Conservation (phyloP, 2,113 vertebrate genomes). For the Anolis sagrei region DNA sequence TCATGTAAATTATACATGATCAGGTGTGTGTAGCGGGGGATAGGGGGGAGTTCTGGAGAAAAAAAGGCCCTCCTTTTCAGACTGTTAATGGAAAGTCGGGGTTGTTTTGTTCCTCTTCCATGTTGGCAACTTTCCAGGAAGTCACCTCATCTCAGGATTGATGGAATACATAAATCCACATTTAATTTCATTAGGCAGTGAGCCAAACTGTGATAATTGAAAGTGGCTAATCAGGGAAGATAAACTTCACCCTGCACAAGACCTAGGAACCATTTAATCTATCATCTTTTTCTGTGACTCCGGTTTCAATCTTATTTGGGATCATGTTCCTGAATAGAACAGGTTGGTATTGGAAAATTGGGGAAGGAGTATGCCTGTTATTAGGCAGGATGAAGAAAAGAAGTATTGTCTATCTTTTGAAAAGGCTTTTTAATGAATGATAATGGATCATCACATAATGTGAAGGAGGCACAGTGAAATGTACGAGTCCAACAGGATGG, state of each 20-base stretch:
- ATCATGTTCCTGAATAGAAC: neutral
- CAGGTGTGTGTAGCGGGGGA: neutral
- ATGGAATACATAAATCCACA: slow-evolving; percentile 26
- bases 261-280: neutral
- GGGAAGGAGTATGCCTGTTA: neutral
- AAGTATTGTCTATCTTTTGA: neutral
- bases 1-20: neutral
- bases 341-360: neutral
- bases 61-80: slow-evolving; percentile 8
- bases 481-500: no score
- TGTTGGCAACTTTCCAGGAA: slow-evolving; percentile 11
- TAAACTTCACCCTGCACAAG: neutral
- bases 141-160: neutral
- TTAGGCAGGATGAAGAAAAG: neutral
- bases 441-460: neutral
- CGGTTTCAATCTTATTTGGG: neutral
- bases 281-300: neutral
- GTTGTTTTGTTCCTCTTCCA: neutral
- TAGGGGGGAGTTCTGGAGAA: neutral
- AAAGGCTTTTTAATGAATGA: neutral
- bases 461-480: neutral
- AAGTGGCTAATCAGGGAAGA: slow-evolving; percentile 1
- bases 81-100: rapidly evolving
- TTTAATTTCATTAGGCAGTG: slow-evolving; percentile 24
- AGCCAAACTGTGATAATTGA: neutral